Conservation (phyloP, 1,140 invertebrate species). For the Pachyrhynchus sulphureomaculatus region DNA sequence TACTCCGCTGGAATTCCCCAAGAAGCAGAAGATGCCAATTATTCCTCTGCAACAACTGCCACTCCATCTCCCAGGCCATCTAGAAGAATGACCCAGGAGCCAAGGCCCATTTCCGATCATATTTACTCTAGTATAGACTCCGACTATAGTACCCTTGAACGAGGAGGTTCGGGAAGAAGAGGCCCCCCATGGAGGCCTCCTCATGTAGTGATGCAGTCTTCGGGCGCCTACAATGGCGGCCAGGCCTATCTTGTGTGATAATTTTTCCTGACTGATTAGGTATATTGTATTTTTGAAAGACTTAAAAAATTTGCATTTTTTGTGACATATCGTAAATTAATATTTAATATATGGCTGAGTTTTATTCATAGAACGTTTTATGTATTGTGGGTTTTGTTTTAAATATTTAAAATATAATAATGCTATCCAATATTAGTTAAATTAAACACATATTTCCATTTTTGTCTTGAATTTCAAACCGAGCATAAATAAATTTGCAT, state of each 20-base stretch:
- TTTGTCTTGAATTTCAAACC: too few species aligned
- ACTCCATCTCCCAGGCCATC: conserved; percentile 63
- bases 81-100: conserved; percentile 57
- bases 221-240: conserved; percentile 51
- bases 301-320: conserved; percentile 36
- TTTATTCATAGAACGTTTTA: too few species aligned
- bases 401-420: too few species aligned
- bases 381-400: background rate
- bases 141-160: conserved; percentile 68
- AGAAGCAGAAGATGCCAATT: conserved; percentile 61
- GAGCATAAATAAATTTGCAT: too few species aligned
- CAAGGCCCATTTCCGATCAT: conserved; percentile 78
- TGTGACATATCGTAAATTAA: conserved; percentile 16
- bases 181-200: conserved; percentile 50
- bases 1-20: conserved; percentile 53
- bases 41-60: conserved; percentile 63
- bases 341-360: too few species aligned
- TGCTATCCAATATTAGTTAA: too few species aligned
- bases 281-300: conserved; percentile 40
- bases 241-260: conserved; percentile 63
- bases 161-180: conserved; percentile 53
- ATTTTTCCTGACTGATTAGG: conserved; percentile 50
- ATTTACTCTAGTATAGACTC: conserved; percentile 87
- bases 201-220: conserved; percentile 48
- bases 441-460: too few species aligned